Base-by-base conservation (phyloP, 2,113 vertebrate species). In the Semicossyphus pulcher region DNA sequence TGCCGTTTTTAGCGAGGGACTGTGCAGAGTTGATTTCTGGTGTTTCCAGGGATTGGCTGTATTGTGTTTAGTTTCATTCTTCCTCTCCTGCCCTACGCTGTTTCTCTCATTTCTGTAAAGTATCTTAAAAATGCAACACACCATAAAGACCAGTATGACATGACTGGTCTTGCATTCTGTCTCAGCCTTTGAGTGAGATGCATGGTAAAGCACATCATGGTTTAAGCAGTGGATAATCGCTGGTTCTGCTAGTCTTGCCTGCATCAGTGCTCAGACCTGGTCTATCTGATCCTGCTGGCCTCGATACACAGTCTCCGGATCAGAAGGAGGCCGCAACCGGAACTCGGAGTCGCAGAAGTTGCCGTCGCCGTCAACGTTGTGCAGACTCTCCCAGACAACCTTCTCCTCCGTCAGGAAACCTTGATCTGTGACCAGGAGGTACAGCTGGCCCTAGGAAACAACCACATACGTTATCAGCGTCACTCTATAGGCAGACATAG, bases 251-350 rank as follows among this genome's bases (percentile, higher is more conserved):
- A 29, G 58, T 76, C 76, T 83, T 79, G 75, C 56, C 80, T 69
- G 76, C 57, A 29, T 52, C 58, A 75, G 58, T 59, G 76, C 64
- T 78, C 86, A 85, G 91, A 98, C 98, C 95, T 98, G 98, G 89
- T 99, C 97, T 86, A 99, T 99, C 94, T 99, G 98, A 93, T 99
- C 97, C 92, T 99, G 97, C 74, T 99, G 97, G 64, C 97, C 97
- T 64, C 95, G 94, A 90, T 99, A 99, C 28, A 98, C 96, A 0
- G 95, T 97, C 85, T 97, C 96, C 18, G 98, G 98, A 86, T 99
- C 96, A 4, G 98, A 99, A 4, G 98, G 98, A 67, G 97, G 97
- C 72, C 98, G 93, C 51, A 99, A 90, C 84, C 93, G 94, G 88
- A 99, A 99, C 80, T 97, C 96, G 0, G 98, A 99, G 57, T 99